These are phyloP conservation scores for Peromyscus californicus DNA, from an alignment of 2,113 vertebrate genomes.

Conservation along the genomic window DNA sequence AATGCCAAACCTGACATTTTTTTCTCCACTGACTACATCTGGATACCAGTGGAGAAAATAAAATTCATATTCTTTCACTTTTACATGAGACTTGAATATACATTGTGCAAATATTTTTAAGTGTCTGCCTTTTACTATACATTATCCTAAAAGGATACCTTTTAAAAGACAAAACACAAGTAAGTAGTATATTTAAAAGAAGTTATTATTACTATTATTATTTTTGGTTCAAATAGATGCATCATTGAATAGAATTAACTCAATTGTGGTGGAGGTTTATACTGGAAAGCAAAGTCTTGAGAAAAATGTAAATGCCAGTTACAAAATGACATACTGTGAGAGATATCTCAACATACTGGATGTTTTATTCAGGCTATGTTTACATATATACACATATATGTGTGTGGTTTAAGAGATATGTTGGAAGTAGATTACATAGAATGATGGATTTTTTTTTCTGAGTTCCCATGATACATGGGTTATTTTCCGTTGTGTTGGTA, in stretches of 20 bases:
- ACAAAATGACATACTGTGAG: neutral
- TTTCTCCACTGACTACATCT: slow-evolving; percentile 41
- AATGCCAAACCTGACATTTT: slow-evolving; percentile 39
- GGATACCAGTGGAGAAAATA: neutral
- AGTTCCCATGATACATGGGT: neutral
- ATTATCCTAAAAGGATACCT: neutral
- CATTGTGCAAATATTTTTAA: slow-evolving; percentile 14
- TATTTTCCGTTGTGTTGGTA: neutral
- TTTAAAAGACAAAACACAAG: neutral
- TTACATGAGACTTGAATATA: neutral
- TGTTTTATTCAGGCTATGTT: neutral
- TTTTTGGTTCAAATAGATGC: slow-evolving; percentile 51
- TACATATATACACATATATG: neutral
- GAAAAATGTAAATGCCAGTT: slow-evolving; percentile 22
- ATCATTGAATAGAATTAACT: slow-evolving; percentile 67
- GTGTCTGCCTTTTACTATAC: neutral
- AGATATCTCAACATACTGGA: no score
- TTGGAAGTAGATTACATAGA: neutral
- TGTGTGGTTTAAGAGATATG: neutral
- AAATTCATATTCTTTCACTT: neutral
- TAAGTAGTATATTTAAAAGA: neutral
- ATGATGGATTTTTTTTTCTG: neutral
- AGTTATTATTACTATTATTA: slow-evolving; percentile 43
- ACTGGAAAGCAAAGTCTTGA: slow-evolving; percentile 52
- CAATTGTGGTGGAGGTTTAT: slow-evolving; percentile 63